Conservation (phyloP, 1,140 invertebrate species). For the Propsilocerus akamusi region DNA sequence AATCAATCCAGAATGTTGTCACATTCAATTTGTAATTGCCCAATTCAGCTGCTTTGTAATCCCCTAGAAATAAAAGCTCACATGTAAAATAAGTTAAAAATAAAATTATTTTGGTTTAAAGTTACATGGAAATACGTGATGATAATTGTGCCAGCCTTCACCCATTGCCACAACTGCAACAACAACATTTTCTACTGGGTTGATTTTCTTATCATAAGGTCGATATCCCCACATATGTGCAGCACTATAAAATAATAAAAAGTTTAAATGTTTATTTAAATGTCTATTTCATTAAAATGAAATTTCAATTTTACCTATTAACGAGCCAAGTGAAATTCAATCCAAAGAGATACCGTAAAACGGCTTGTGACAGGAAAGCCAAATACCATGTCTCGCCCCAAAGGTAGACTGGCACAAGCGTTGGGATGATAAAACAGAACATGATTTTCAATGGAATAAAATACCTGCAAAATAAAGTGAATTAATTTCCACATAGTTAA, state of each 20-base stretch:
- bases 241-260: slow-evolving; percentile 15
- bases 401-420: slow-evolving; percentile 44
- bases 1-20: slow-evolving; percentile 45
- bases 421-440: slow-evolving; percentile 60
- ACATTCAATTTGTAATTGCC: slow-evolving; percentile 28
- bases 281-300: too few species aligned
- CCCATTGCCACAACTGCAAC: slow-evolving; percentile 38
- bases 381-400: slow-evolving; percentile 52
- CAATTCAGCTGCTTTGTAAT: slow-evolving; percentile 56
- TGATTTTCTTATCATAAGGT: slow-evolving; percentile 29
- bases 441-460: slow-evolving; percentile 50
- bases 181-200: slow-evolving; percentile 37
- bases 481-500: too few species aligned
- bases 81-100: not conserved
- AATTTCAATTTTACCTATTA: slow-evolving; percentile 63
- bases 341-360: slow-evolving; percentile 52
- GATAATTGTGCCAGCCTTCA: slow-evolving; percentile 84
- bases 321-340: slow-evolving; percentile 81
- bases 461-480: slow-evolving; percentile 30
- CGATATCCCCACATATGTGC: slow-evolving; percentile 22
- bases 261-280: too few species aligned
- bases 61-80: slow-evolving; percentile 25
- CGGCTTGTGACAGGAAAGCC: slow-evolving; percentile 36
- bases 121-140: slow-evolving; percentile 73
- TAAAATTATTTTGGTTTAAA: slow-evolving; percentile 22